Evolutionary conservation across 2,797 vertebrate species (phyloP).

Genomic region (Psittacula derbiana): DNA sequence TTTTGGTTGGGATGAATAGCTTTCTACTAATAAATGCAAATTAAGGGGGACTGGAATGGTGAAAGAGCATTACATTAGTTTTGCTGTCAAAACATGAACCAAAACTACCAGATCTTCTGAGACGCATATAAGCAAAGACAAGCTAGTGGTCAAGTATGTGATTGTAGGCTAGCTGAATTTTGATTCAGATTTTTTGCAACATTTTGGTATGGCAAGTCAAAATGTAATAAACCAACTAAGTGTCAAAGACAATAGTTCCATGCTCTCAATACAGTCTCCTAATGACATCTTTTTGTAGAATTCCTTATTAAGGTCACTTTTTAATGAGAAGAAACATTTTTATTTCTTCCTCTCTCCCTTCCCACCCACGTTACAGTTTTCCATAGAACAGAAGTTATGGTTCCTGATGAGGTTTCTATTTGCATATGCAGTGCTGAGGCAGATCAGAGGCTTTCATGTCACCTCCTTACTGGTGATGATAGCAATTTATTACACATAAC

Average conservation of each 20-base stretch:
- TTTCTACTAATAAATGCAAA: background rate
- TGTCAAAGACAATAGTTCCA: background rate
- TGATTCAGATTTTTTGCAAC: background rate
- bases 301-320: background rate
- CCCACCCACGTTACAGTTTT: background rate
- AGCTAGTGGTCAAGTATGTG: background rate
- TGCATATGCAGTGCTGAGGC: background rate
- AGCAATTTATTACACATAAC: background rate
- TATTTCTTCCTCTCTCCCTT: background rate
- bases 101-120: background rate
- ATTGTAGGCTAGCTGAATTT: background rate
- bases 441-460: background rate
- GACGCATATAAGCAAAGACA: background rate
- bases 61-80: background rate
- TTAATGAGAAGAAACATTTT: background rate
- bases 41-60: accelerated
- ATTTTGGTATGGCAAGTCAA: background rate
- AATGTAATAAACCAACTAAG: background rate
- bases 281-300: background rate
- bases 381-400: background rate
- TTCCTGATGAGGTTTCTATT: background rate
- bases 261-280: background rate
- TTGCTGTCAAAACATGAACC: background rate
- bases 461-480: background rate
- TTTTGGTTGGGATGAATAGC: background rate